phyloP scores from a whole-genome alignment of 2,113 vertebrate species.

The Arvicanthis niloticus region DNA sequence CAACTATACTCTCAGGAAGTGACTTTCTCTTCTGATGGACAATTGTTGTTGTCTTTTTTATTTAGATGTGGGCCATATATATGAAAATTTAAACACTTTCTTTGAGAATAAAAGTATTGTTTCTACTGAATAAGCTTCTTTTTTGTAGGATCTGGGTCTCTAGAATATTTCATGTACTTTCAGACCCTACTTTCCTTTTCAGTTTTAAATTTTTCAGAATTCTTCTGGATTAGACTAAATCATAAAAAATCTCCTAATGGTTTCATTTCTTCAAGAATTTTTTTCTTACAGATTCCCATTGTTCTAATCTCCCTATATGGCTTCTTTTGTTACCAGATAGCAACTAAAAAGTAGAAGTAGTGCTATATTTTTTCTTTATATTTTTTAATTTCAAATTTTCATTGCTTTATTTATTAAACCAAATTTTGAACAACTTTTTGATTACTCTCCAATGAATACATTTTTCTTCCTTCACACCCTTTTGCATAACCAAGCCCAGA shows the following conservation, averaged over 20 bases:
- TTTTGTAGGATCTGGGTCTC: neutral
- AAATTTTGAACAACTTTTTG: neutral
- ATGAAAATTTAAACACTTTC: neutral
- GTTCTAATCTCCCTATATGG: rapidly evolving
- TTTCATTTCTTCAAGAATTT: neutral
- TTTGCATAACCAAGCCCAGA: too few species aligned
- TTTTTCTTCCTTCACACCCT: rapidly evolving
- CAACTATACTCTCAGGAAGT: too few species aligned
- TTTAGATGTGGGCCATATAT: neutral
- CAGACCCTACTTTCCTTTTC: neutral
- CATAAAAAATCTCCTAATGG: neutral
- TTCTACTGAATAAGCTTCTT: too few species aligned
- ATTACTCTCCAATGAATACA: rapidly evolving
- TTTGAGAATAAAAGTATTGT: neutral
- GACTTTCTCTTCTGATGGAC: neutral
- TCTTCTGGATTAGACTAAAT: neutral
- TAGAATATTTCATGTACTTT: neutral
- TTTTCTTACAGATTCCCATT: neutral
- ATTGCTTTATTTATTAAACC: neutral
- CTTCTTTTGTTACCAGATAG: neutral
- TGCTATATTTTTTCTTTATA: neutral
- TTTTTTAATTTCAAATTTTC: neutral
- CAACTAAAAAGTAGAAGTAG: neutral
- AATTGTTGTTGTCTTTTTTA: neutral
- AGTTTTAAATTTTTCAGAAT: neutral